phyloP scores from a whole-genome alignment of 1,140 invertebrate species.

The Aphelinus certus region DNA sequence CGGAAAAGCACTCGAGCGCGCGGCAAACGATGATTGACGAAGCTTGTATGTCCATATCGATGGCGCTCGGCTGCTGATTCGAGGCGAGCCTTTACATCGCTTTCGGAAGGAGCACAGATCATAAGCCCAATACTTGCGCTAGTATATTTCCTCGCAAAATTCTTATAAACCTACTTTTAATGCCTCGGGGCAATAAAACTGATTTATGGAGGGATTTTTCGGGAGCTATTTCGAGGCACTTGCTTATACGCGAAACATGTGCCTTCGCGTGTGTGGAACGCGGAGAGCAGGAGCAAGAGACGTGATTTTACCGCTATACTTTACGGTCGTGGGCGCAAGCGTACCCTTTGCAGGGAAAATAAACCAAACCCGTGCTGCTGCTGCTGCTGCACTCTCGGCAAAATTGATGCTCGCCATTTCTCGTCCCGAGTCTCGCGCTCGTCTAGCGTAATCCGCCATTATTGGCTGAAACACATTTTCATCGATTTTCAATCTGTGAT shows the following conservation, averaged over 20 bases:
- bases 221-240: slow-evolving; percentile 37
- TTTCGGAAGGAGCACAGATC: no score
- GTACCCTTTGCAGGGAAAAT: slow-evolving; percentile 27
- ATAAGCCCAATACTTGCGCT: not conserved
- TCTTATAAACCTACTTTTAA: slow-evolving; percentile 35
- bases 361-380: slow-evolving; percentile 17
- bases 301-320: slow-evolving; percentile 28
- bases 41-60: no score
- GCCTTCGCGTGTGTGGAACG: slow-evolving; percentile 17
- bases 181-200: slow-evolving; percentile 29
- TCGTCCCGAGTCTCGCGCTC: slow-evolving; percentile 1
- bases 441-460: not conserved
- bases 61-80: no score
- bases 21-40: no score
- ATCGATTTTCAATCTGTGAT: no score
- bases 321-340: slow-evolving; percentile 3
- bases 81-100: no score
- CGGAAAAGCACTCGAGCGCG: no score
- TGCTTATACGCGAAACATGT: slow-evolving; percentile 28
- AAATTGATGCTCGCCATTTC: slow-evolving; percentile 14
- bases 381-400: not conserved
- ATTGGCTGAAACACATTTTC: no score
- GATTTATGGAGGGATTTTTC: slow-evolving; percentile 40
- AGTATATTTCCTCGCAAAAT: slow-evolving; percentile 13
- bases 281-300: slow-evolving; percentile 20